These are phyloP conservation scores for Pelagia noctiluca DNA, from an alignment of 30 jellyfish, hydroid and myxozoan species.

Conservation along the genomic window DNA sequence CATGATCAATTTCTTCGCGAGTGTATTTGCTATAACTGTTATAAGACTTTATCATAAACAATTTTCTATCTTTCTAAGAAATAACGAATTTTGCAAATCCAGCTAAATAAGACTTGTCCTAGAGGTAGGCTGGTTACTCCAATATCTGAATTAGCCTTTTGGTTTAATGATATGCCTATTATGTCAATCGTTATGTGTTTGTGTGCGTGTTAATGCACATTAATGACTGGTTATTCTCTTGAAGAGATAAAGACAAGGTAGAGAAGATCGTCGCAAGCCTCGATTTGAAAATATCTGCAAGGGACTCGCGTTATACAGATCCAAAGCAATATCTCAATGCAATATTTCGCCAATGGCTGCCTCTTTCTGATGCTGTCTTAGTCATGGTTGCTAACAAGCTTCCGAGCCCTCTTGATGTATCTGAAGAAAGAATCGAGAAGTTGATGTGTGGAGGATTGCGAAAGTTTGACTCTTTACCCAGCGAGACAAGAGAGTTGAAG, in stretches of 20 bases:
- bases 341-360: slow-evolving; percentile 97
- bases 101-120: too few species aligned
- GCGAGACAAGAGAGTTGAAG: slow-evolving; percentile 74
- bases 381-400: slow-evolving; percentile 78
- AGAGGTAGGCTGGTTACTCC: too few species aligned
- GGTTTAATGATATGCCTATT: too few species aligned
- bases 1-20: too few species aligned
- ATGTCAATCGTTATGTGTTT: background rate
- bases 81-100: too few species aligned
- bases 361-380: slow-evolving; percentile 89
- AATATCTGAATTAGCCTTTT: too few species aligned
- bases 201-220: background rate
- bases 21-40: too few species aligned
- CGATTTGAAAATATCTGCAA: slow-evolving; percentile 81
- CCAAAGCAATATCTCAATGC: slow-evolving; percentile 83
- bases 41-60: too few species aligned
- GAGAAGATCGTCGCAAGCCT: slow-evolving; percentile 81
- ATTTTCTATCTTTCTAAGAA: too few species aligned
- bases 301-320: slow-evolving; percentile 81
- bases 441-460: slow-evolving; percentile 86
- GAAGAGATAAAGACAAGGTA: slow-evolving; percentile 84
- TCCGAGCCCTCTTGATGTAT: slow-evolving; percentile 95
- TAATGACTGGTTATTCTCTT: background rate
- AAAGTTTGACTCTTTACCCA: slow-evolving; percentile 78
- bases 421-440: slow-evolving; percentile 79